A percentile compares a stretch with the other conserved stretches of the same genome.
Conservation (phyloP, 2,888 invertebrate species). For the Noctua janthina region DNA sequence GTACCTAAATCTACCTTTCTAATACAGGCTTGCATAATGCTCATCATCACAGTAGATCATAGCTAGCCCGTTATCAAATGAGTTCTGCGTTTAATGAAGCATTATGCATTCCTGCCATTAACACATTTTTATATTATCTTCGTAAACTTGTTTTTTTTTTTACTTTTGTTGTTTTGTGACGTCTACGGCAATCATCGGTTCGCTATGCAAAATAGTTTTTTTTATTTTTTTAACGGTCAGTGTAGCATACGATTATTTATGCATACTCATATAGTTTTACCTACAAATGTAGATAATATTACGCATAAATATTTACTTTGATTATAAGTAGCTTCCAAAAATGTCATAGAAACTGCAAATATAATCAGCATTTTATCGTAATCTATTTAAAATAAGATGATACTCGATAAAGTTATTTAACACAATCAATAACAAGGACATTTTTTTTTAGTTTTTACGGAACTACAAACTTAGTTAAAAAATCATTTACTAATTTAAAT, state of each 20-base stretch:
- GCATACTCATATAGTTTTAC: background rate
- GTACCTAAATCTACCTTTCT: conserved; percentile 63
- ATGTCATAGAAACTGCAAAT: conserved; percentile 16
- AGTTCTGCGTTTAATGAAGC: conserved; percentile 35
- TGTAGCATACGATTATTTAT: conserved; percentile 4
- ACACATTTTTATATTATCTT: conserved; percentile 30
- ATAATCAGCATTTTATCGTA: conserved; percentile 49
- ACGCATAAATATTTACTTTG: conserved; percentile 32
- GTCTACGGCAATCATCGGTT: conserved; percentile 16
- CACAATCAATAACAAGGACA: conserved; percentile 10
- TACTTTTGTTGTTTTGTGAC: conserved; percentile 10
- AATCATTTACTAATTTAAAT: conserved; percentile 24
- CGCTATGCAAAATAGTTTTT: conserved; percentile 5
- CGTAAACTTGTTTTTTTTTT: conserved; percentile 20
- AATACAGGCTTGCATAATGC: conserved; percentile 64
- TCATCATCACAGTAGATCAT: conserved; percentile 44
- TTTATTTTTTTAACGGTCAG: conserved; percentile 5
- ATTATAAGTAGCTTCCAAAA: conserved; percentile 5
- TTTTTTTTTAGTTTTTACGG: background rate
- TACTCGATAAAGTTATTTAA: conserved; percentile 34
- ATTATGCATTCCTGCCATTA: conserved; percentile 47
- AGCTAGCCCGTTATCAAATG: conserved; percentile 48
- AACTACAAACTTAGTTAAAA: background rate
- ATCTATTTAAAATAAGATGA: conserved; percentile 31
- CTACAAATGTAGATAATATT: conserved; percentile 6